Base-by-base conservation (phyloP, 2,113 vertebrate species). In the Phalacrocorax brasilianus region DNA sequence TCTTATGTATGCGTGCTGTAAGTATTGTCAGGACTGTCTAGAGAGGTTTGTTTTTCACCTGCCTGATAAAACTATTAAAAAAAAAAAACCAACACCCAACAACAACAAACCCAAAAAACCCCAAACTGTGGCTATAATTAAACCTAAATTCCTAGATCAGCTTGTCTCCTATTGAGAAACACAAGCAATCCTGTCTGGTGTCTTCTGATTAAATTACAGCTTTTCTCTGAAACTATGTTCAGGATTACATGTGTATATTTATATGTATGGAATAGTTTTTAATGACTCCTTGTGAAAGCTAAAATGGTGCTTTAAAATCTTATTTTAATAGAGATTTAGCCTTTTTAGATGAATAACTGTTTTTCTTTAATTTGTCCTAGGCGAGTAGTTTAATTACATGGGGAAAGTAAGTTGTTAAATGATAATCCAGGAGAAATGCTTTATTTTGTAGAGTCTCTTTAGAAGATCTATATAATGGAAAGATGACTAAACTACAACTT, bases 381-480 rank as follows among this genome's bases (percentile, higher is more conserved):
- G 21, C 26, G 65, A 56, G 7, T 89, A 24, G 81, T 77, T 92
- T 87, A 74, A 63, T 92, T 87, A 24, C 14, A 44, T 53, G 30
- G 13, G 49, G 7, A 44, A 92, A 67, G 6, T 27, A 87, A 89
- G 24, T 82, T 93, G 55, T 91, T 89, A 35, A 95, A 15, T 71
- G 67, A 47, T 93, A 92, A 97, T 45, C 26, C 28, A 93, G 44
- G 59, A 89, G 67, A 90, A 95, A 92, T 94, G 44, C 67, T 94
- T 97, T 59, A 61, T 83, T 82, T 81, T 59, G 49, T 97, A 99
- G 99, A 98, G 99, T 99, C 89, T 99, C 99, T 95, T 98, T 99
- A 98, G 99, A 99, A 98, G 99, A 99, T 94, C 98, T 99, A 47
- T 99, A 99, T 96, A 99, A 99, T 95, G 99, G 99, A 88, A 99